phyloP scores from a whole-genome alignment of 2,888 invertebrate species.

The Glyphotaelius pellucidus region DNA sequence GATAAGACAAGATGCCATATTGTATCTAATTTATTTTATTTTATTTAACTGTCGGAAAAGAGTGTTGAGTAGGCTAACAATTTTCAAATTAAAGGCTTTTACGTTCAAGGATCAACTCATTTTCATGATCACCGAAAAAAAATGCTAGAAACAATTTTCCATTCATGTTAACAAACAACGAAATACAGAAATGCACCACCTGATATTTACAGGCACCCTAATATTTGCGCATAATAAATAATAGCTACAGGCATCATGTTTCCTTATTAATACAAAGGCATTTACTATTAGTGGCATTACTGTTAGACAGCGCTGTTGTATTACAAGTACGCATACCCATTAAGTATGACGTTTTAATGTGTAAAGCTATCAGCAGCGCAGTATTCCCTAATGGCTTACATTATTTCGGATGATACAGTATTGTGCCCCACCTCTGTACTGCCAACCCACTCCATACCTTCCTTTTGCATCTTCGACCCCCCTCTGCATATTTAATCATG shows the following conservation, averaged over 20 bases:
- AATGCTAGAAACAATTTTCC: background rate
- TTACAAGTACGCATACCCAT: background rate
- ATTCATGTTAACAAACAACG: background rate
- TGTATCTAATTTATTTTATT: too few species aligned
- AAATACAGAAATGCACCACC: background rate
- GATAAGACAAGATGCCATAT: too few species aligned
- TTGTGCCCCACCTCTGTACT: constrained; percentile 11
- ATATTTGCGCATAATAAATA: background rate
- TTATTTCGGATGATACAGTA: constrained; percentile 2
- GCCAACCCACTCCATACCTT: background rate
- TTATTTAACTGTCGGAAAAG: too few species aligned
- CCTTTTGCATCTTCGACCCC: background rate
- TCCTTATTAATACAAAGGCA: background rate
- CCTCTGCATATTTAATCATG: constrained; percentile 19
- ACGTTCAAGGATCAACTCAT: too few species aligned
- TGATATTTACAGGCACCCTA: background rate
- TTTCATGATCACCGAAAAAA: background rate
- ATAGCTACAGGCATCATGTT: background rate
- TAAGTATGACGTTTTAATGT: constrained; percentile 2
- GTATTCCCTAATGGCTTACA: background rate
- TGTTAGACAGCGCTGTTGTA: constrained; percentile 2
- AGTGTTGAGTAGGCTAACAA: too few species aligned
- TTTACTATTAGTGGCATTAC: background rate
- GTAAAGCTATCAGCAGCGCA: background rate
- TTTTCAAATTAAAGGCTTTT: too few species aligned